Evolutionary conservation across 2,113 vertebrate species (phyloP), one percentile per base, ranked within the genome.

Genomic region (Dendropsophus ebraccatus): DNA sequence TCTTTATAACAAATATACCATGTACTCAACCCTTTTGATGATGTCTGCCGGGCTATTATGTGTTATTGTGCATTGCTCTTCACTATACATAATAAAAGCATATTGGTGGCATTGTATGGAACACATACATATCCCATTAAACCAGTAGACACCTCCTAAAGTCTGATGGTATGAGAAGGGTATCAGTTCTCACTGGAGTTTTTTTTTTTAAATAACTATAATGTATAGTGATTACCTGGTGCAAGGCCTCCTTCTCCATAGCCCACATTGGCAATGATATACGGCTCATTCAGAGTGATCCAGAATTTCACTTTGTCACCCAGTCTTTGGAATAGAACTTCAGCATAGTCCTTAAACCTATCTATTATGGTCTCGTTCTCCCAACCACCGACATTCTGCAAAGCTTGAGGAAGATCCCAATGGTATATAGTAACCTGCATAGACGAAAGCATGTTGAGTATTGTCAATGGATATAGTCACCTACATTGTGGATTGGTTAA

Each of bases 261-360:
- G 58, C 98, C 98, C 0, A 94, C 5, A 60, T 92, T 91, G 0
- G 96, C 96, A 0, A 95, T 32, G 88, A 94, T 95, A 78, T 94
- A 98, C 0, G 97, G 97, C 88, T 99, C 97, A 62, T 99, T 99
- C 65, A 99, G 60, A 0, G 98, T 99, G 87, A 99, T 96, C 98
- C 98, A 99, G 62, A 96, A 96, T 89, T 99, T 98, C 35, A 99
- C 97, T 90, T 96, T 99, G 85, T 96, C 90, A 49, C 98, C 97
- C 17, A 99, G 92, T 54, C 91, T 95, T 76, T 89, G 92, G 90
- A 98, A 99, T 37, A 99, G 93, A 67, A 99, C 74, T 2, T 98
- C 91, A 32, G 97, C 95, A 5, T 98, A 99, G 6, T 97, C 96
- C 78, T 88, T 96, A 90, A 96, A 99, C 62, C 90, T 92, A 45